These are phyloP conservation scores for Phyllotreta cruciferae DNA, from an alignment of 2,888 invertebrate species.

Conservation along the genomic window DNA sequence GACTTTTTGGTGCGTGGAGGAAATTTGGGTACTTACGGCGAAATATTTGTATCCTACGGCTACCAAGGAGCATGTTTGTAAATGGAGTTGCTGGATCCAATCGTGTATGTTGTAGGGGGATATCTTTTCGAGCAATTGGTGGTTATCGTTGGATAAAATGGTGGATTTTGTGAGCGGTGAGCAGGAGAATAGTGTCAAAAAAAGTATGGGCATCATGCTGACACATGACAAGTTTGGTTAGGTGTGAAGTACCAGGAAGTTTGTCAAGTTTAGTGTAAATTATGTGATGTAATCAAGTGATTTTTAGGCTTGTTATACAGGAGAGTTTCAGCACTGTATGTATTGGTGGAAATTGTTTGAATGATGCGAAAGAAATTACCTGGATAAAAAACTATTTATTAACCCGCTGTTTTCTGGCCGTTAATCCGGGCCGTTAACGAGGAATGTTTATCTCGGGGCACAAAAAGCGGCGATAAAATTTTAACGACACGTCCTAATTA, in stretches of 20 bases:
- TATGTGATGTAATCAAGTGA: too few species aligned
- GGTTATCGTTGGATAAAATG: too few species aligned
- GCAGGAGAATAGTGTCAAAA: slow-evolving; percentile 46
- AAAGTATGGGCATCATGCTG: slow-evolving; percentile 34
- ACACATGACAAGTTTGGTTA: slow-evolving; percentile 10
- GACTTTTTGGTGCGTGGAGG: too few species aligned
- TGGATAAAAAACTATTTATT: slow-evolving; percentile 1
- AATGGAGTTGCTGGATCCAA: slow-evolving; percentile 57
- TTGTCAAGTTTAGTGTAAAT: too few species aligned
- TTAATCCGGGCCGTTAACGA: slow-evolving; percentile 16
- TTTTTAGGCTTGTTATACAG: too few species aligned
- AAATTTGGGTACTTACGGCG: slow-evolving; percentile 53
- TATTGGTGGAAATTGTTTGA: too few species aligned
- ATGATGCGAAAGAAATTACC: neutral
- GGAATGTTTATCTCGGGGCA: slow-evolving; percentile 26
- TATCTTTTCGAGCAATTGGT: neutral
- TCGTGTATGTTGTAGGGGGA: slow-evolving; percentile 55
- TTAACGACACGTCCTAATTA: slow-evolving; percentile 33
- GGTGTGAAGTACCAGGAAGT: too few species aligned
- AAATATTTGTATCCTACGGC: slow-evolving; percentile 61
- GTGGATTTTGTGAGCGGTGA: slow-evolving; percentile 29
- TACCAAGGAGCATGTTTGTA: slow-evolving; percentile 61
- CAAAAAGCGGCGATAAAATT: slow-evolving; percentile 28
- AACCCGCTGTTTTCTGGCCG: slow-evolving; percentile 8
- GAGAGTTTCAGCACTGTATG: neutral